Base-by-base conservation (phyloP, 2,888 invertebrate genomes). In the Amphipoea oculea region DNA sequence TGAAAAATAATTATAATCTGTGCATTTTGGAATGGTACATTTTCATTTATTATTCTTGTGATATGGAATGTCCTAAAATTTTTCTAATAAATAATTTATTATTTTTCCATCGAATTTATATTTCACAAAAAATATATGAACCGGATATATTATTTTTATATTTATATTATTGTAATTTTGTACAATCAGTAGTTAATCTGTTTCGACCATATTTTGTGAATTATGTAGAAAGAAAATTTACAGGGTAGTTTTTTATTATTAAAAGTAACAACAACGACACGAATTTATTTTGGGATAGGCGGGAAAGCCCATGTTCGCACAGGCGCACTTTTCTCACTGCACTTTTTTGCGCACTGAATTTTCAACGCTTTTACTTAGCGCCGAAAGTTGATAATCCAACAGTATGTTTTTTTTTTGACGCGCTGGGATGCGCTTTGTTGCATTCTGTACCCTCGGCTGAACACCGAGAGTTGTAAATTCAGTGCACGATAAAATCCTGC, bases 41-140 rank as follows among this genome's bases (percentile, higher is more conserved):
- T 69, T 48, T 73, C 20, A 36, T 65, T 63, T 40, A 76, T n/a
- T n/a, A 63, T 48, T 63, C 11, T 40, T 29, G 45, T 74, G 83
- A 85, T 86, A 85, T 86, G 85, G 85, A 85, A 85, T 85, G 85
- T 71, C 65, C 77, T 63, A 82, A 73, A 40, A 11, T 0, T 68
- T 74, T 68, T 62, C 70, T 78, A 85, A 72, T 82, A 82, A 82
- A 73, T 73, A 73, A 67, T 73, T 73, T 36, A 66, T 54, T 76
- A 45, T 65, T 57, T 79, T 60, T 54, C 36, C 54, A 54, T 69
- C 65, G 23, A 78, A 78, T 83, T 62, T 82, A 75, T 45, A 70
- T 79, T 78, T 78, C 42, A 82, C 78, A 73, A 78, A 86, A 85
- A 84, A 75, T 81, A 81, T 84, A 81, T 73, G 36, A 65, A 77